Percentiles rank a stretch among this genome's conserved stretches.
phyloP scores from a whole-genome alignment of 2,888 invertebrate genomes.

The Latheticus oryzae region DNA sequence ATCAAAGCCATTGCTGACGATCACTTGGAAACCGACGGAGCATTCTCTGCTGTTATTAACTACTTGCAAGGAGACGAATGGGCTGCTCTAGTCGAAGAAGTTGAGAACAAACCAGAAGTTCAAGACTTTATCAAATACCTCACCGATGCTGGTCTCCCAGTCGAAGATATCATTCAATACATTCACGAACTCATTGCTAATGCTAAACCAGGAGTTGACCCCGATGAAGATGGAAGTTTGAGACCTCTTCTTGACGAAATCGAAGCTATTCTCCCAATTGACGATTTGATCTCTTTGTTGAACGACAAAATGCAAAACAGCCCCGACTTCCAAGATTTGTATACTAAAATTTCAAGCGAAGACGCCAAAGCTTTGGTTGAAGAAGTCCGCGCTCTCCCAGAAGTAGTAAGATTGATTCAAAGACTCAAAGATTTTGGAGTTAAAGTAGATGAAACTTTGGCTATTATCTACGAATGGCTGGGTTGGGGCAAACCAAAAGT shows the following conservation, averaged over 20 bases:
- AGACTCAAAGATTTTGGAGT: slow-evolving; percentile 48
- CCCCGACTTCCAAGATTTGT: slow-evolving; percentile 49
- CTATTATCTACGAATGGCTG: slow-evolving; percentile 46
- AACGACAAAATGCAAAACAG: slow-evolving; percentile 48
- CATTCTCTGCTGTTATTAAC: slow-evolving; percentile 47
- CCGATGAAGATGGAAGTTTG: slow-evolving; percentile 27
- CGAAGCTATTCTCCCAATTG: slow-evolving; percentile 37
- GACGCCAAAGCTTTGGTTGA: slow-evolving; percentile 49
- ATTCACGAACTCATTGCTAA: slow-evolving; percentile 45
- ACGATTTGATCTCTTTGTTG: slow-evolving; percentile 45
- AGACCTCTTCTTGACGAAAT: slow-evolving; percentile 41
- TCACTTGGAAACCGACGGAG: slow-evolving; percentile 49
- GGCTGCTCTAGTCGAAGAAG: slow-evolving; percentile 45
- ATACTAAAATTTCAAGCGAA: slow-evolving; percentile 47
- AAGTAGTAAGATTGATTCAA: slow-evolving; percentile 46
- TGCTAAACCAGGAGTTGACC: slow-evolving; percentile 17
- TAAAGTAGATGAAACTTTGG: slow-evolving; percentile 44
- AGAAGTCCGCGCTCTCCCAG: slow-evolving; percentile 47
- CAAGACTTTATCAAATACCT: slow-evolving; percentile 46
- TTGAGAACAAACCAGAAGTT: slow-evolving; percentile 40
- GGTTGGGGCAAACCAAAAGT: slow-evolving; percentile 47
- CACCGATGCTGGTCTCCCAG: slow-evolving; percentile 45
- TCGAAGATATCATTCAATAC: slow-evolving; percentile 41
- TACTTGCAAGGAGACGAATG: slow-evolving; percentile 54
- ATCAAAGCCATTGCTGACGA: slow-evolving; percentile 47